Evolutionary conservation across 2,888 invertebrate genomes (phyloP), one percentile per base, ranked within the genome.

Genomic region (Ecliptopera silaceata): DNA sequence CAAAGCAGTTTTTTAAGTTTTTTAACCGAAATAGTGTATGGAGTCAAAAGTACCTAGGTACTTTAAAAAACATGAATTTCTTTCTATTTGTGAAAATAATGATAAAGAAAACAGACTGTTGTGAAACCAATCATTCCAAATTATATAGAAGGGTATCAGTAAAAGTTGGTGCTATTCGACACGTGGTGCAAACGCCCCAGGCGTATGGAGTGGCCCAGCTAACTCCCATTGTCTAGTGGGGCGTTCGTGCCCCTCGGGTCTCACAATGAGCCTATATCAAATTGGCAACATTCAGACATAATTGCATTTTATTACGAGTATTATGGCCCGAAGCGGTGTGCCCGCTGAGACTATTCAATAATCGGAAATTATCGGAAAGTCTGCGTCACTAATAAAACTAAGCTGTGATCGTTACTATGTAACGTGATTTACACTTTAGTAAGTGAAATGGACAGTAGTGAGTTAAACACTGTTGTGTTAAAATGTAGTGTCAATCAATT

Each of bases 281-380:
- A 84, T 83, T 82, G 82, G 81, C 83, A 80, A 79, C 76, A 80
- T 79, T 77, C 73, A 70, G 66, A 62, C 72, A 79, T 86, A 86
- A 68, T 70, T 68, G 68, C 68, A 70, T 68, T 66, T 68, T 63
- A 66, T 67, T 66, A 68, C 49, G 55, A 60, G 61, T 70, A 72
- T 74, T 70, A 65, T 62, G 66, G 68, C 71, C 68, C 51, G 45
- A 52, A 67, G 74, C 63, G 49, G 55, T 56, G 12, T 44, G 54
- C 67, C 66, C 59, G 61, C 51, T 56, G 68, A 55, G 65, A 52
- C 46, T 52, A 62, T 62, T 66, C 58, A 64, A 69, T 56, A 55
- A 58, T 32, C 46, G 57, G 62, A 64, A 60, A 68, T 68, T 66
- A 63, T 55, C 49, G 43, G 32, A 15, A 43, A 26, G 12, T 20